phyloP scores from a whole-genome alignment of 2,113 vertebrate species.

The Nerophis lumbriciformis region DNA sequence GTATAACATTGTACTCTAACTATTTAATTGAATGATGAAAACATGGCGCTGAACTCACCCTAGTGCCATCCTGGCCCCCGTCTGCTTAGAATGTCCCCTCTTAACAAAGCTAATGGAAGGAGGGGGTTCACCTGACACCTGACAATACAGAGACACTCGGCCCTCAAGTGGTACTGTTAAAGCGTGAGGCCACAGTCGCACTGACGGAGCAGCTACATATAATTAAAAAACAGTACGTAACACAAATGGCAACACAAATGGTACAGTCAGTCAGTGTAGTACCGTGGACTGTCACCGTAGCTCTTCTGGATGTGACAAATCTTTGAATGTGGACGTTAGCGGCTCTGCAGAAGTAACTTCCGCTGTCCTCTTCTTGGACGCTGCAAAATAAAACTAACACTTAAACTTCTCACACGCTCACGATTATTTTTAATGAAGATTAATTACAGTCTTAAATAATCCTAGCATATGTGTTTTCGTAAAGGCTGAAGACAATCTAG shows the following conservation, averaged over 20 bases:
- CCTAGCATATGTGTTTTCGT: no score
- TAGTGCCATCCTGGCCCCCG: constrained; percentile 61
- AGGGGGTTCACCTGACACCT: constrained; percentile 64
- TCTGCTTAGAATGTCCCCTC: constrained; percentile 62
- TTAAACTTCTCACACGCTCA: background rate
- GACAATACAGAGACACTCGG: constrained; percentile 63
- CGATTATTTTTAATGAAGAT: background rate
- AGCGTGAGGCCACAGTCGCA: constrained; percentile 60
- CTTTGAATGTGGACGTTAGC: constrained; percentile 58
- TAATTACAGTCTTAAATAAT: no score
- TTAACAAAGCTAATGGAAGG: constrained; percentile 71
- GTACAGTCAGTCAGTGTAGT: constrained; percentile 4
- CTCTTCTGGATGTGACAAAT: constrained; percentile 59
- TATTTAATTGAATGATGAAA: background rate
- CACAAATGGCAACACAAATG: background rate
- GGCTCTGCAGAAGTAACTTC: constrained; percentile 71
- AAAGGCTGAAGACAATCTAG: no score
- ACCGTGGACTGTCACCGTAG: constrained; percentile 65
- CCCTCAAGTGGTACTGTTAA: constrained; percentile 62
- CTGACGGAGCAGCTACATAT: constrained; percentile 63
- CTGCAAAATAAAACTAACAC: constrained; percentile 37
- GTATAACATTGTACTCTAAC: no score
- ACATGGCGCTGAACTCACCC: constrained; percentile 44
- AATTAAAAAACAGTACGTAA: no score
- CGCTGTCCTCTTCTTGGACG: constrained; percentile 59